phyloP scores from a whole-genome alignment of 2,888 invertebrate genomes.

The Platypus cylindrus region DNA sequence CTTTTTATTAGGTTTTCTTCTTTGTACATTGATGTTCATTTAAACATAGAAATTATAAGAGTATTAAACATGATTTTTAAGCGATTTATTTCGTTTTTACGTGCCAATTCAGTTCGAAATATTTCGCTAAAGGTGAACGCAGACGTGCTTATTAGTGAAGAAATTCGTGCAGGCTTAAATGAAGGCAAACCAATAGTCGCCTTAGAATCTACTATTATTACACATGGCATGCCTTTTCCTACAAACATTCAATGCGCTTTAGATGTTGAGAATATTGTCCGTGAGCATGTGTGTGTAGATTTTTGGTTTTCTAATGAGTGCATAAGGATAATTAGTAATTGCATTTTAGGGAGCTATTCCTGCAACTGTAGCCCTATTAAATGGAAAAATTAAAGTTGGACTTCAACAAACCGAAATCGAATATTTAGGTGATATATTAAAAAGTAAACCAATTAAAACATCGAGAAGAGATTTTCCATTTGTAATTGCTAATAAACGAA shows the following conservation, averaged over 20 bases:
- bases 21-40: slow-evolving; percentile 1
- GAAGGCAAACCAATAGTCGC: slow-evolving; percentile 70
- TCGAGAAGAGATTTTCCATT: slow-evolving; percentile 78
- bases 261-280: slow-evolving; percentile 67
- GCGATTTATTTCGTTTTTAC: slow-evolving; percentile 3
- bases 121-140: slow-evolving; percentile 8
- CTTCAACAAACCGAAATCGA: slow-evolving; percentile 50
- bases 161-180: slow-evolving; percentile 52
- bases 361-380: slow-evolving; percentile 82
- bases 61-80: too few relatives aligned
- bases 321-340: not conserved
- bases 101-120: not conserved
- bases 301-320: too few relatives aligned
- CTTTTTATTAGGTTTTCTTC: too few relatives aligned
- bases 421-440: slow-evolving; percentile 42
- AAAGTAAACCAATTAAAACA: slow-evolving; percentile 55
- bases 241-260: slow-evolving; percentile 76
- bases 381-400: slow-evolving; percentile 75
- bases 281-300: slow-evolving; percentile 44
- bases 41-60: slow-evolving; percentile 2
- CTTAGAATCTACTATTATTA: slow-evolving; percentile 93
- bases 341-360: slow-evolving; percentile 62
- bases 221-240: slow-evolving; percentile 96
- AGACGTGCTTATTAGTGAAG: slow-evolving; percentile 34
- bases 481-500: slow-evolving; percentile 51